Conservation (phyloP, 2,113 vertebrate species). For the Dromaius novaehollandiae region DNA sequence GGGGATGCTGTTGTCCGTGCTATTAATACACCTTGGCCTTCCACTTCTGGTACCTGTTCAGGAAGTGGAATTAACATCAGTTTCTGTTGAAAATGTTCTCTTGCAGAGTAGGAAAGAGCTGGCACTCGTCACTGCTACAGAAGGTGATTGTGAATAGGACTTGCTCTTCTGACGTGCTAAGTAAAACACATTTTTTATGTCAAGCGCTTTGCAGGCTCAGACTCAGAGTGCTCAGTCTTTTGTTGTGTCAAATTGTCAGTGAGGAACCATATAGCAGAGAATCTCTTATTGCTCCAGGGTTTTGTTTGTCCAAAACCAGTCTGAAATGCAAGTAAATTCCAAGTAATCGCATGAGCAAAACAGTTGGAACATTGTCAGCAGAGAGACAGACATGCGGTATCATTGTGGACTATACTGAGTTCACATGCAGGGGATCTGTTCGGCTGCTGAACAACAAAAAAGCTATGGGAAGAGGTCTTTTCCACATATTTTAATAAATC, state of each 20-base stretch:
- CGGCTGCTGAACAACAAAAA: background rate
- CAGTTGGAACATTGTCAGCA: background rate
- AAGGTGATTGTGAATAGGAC: background rate
- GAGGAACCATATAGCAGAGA: background rate
- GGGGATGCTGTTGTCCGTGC: background rate
- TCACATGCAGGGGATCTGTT: background rate
- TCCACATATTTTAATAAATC: background rate
- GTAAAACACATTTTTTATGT: background rate
- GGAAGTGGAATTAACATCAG: background rate
- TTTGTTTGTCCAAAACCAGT: constrained; percentile 16
- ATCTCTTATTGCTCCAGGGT: background rate
- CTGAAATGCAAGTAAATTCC: constrained; percentile 10
- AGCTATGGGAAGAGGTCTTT: background rate
- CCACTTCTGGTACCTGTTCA: background rate
- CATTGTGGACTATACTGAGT: background rate
- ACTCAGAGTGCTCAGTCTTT: background rate
- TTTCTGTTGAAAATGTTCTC: background rate
- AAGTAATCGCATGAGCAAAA: background rate
- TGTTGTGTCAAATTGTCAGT: background rate
- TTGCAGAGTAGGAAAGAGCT: background rate
- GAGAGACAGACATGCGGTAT: background rate
- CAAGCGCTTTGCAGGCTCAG: background rate
- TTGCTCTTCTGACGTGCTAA: background rate
- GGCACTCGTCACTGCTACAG: accelerated
- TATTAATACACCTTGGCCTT: background rate